Conservation (phyloP, 2,113 vertebrate genomes). For the Acanthochromis polyacanthus region DNA sequence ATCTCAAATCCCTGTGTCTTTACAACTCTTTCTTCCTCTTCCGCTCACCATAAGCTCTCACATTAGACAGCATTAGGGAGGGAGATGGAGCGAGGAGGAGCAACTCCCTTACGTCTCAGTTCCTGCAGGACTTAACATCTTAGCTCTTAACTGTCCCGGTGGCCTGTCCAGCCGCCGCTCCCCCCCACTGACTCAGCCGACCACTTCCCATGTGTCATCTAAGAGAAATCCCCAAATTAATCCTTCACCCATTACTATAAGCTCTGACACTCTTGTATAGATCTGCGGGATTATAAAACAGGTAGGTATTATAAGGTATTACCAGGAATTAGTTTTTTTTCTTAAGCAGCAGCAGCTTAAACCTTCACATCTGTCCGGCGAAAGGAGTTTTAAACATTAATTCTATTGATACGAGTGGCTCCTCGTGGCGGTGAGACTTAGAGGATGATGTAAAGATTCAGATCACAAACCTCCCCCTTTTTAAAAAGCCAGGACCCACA, state of each 20-base stretch:
- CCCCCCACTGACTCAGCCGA: constrained; percentile 16
- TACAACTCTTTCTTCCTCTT: constrained; percentile 49
- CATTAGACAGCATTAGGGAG: constrained; percentile 69
- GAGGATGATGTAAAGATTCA: constrained; percentile 47
- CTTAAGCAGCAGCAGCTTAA: constrained; percentile 61
- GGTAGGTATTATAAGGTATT: constrained; percentile 68
- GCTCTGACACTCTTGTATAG: constrained; percentile 65
- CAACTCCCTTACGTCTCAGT: constrained; percentile 26
- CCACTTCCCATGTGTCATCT: constrained; percentile 55
- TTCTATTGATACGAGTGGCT: constrained; percentile 33
- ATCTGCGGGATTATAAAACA: constrained; percentile 67
- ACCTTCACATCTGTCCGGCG: constrained; percentile 43
- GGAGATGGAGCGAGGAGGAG: constrained; percentile 40
- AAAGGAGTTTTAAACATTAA: constrained; percentile 26
- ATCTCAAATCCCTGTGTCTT: constrained; percentile 63
- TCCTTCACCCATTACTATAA: constrained; percentile 62
- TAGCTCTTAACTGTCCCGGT: constrained; percentile 51
- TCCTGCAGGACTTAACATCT: constrained; percentile 63
- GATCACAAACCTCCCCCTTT: constrained; percentile 26
- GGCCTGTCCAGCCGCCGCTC: constrained; percentile 28
- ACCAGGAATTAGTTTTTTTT: constrained; percentile 59
- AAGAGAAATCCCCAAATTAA: constrained; percentile 55
- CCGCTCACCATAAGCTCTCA: constrained; percentile 59
- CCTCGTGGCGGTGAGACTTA: constrained; percentile 12
- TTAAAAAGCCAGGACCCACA: constrained; percentile 36